Evolutionary conservation across 2,797 vertebrate genomes (phyloP), one percentile per base, ranked within the genome.

Genomic region (Notolabrus celidotus): DNA sequence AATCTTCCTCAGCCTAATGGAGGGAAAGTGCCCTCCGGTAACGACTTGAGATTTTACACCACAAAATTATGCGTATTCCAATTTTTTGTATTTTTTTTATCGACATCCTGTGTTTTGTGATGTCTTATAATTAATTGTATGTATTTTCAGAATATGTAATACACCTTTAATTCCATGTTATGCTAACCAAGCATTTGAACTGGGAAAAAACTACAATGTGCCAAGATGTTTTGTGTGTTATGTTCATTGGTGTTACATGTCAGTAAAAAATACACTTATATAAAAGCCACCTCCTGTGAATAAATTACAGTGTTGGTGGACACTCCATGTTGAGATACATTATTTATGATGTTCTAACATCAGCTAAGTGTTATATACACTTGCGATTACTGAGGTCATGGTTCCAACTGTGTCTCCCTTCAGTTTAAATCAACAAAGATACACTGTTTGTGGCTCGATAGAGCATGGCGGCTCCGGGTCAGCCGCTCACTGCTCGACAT

Each of bases 391-490:
- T 36, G 36, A 67, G 50, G 39, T 33, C 39, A 54, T 29, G 16
- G 12, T 34, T 64, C 20, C 9, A 23, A 53, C 59, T 31, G 50
- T 31, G 42, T 51, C 12, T 38, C 38, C 33, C 47, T 61, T 62
- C 3, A 9, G 41, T 68, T 60, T 61, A 52, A 52, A 73, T 65
- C 45, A 56, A 15, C 29, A 27, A 4, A 60, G 47, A 65, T 22
- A 20, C 17, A 27, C 11, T 20, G 49, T 51, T 47, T 34, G 25
- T 15, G 23, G 29, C 43, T 51, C 52, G 41, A 16, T 19, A 38
- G 34, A 50, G 65, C 69, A 54, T 9, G 12, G 23, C 62, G 15
- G 20, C 49, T 50, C 61, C 38, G 45, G 63, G 57, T 64, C 53
- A 45, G 36, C 39, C 22, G 17, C 15, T 70, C 15, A 43, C 41